Percentiles rank a stretch among this genome's conserved stretches.
phyloP scores from a whole-genome alignment of 2,888 invertebrate species.

The Ctena decussata region DNA sequence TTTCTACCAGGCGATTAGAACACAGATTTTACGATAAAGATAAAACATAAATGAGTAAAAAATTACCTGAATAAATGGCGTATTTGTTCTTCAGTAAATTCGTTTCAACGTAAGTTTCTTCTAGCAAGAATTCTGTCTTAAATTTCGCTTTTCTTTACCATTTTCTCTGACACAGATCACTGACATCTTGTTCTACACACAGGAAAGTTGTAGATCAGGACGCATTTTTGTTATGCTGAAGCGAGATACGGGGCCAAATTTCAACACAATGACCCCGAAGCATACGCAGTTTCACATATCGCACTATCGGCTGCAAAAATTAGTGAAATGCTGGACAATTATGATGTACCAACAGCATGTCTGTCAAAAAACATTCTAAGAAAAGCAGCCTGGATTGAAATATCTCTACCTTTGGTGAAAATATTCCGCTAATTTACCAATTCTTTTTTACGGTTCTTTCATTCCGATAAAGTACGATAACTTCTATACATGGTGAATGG shows the following conservation, averaged over 20 bases:
- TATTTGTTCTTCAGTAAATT: background rate
- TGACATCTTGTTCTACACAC: background rate
- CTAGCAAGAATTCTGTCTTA: background rate
- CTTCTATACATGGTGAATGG: constrained; percentile 85
- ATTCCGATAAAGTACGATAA: constrained; percentile 41
- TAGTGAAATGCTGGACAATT: background rate
- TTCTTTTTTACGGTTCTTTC: constrained; percentile 10
- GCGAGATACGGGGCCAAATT: background rate
- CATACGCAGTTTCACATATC: background rate
- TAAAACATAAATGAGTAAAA: background rate
- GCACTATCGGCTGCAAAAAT: background rate
- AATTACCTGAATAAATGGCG: background rate
- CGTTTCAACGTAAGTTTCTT: background rate
- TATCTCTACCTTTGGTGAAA: too few relatives aligned
- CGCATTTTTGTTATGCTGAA: background rate
- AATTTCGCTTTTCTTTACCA: background rate
- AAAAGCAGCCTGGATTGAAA: too few relatives aligned
- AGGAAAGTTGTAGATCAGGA: constrained; percentile 1
- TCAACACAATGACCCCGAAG: background rate
- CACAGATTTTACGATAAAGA: too few relatives aligned
- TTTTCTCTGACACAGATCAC: background rate
- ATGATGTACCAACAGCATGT: too few relatives aligned
- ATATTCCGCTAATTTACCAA: too few relatives aligned
- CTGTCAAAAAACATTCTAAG: too few relatives aligned
- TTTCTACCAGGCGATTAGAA: too few relatives aligned